A percentile compares a stretch with the other conserved stretches of the same genome.
These are phyloP conservation scores for Epinephelus lanceolatus DNA, from an alignment of 2,113 vertebrate species.

Conservation along the genomic window DNA sequence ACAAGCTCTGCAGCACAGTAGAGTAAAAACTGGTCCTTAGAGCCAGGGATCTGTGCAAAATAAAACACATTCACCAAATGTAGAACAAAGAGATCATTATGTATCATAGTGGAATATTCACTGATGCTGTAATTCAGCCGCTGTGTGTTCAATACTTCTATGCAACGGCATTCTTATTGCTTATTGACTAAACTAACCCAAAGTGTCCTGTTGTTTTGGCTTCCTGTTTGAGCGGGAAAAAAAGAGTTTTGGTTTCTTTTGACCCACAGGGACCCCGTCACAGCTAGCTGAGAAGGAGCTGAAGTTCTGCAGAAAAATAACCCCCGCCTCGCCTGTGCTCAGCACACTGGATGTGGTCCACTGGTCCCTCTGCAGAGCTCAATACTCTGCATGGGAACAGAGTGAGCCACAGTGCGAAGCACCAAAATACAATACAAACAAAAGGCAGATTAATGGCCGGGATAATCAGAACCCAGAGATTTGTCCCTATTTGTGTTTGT, in stretches of 20 bases:
- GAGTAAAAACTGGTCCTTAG: conserved; percentile 42
- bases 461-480: conserved; percentile 67
- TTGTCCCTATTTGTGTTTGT: conserved; percentile 59
- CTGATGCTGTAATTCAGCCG: conserved; percentile 16
- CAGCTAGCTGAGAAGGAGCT: conserved; percentile 45
- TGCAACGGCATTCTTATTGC: conserved; percentile 23
- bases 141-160: conserved; percentile 37
- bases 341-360: conserved; percentile 61
- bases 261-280: conserved; percentile 54
- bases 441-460: conserved; percentile 72
- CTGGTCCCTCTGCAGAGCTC: conserved; percentile 56
- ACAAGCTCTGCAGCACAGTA: conserved; percentile 49
- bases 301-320: conserved; percentile 58
- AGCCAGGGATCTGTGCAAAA: conserved; percentile 43
- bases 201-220: conserved; percentile 38
- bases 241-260: conserved; percentile 49
- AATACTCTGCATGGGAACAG: conserved; percentile 43
- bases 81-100: conserved; percentile 64
- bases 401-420: conserved; percentile 34
- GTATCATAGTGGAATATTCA: conserved; percentile 47
- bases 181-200: conserved; percentile 46
- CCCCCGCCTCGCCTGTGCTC: conserved; percentile 26
- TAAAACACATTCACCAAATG: conserved; percentile 61
- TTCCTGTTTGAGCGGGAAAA: conserved; percentile 36
- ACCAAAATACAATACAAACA: conserved; percentile 69